These are phyloP conservation scores for Brienomyrus longianalis DNA, from an alignment of 2,113 vertebrate species.

Conservation along the genomic window DNA sequence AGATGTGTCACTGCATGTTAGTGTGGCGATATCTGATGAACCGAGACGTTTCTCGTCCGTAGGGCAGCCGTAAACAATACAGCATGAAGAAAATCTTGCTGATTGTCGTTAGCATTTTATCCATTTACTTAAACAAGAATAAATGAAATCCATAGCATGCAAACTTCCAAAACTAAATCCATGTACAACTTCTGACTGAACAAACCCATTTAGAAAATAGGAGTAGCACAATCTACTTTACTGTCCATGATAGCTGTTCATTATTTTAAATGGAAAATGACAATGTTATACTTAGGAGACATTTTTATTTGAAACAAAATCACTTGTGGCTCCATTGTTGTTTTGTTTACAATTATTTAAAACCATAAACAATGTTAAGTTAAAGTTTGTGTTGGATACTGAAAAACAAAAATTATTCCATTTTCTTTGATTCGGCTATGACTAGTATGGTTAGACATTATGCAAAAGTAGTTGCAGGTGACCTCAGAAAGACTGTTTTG, in stretches of 20 bases:
- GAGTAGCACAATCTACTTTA: background rate
- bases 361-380: background rate
- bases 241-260: background rate
- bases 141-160: slow-evolving; percentile 10
- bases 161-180: slow-evolving; percentile 6
- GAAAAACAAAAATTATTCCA: background rate
- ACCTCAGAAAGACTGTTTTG: background rate
- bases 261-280: background rate
- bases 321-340: background rate
- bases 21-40: background rate
- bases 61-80: background rate
- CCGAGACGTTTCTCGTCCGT: background rate
- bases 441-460: background rate
- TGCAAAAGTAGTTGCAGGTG: background rate
- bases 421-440: background rate
- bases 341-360: background rate
- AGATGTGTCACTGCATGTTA: background rate
- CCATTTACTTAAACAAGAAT: slow-evolving; percentile 4
- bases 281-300: background rate
- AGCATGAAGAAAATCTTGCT: background rate
- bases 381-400: background rate
- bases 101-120: background rate
- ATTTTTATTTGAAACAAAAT: slow-evolving; percentile 6
- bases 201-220: background rate
- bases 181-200: background rate